Conservation (phyloP, 2,888 invertebrate species). For the Phoenoteleia sp. region DNA sequence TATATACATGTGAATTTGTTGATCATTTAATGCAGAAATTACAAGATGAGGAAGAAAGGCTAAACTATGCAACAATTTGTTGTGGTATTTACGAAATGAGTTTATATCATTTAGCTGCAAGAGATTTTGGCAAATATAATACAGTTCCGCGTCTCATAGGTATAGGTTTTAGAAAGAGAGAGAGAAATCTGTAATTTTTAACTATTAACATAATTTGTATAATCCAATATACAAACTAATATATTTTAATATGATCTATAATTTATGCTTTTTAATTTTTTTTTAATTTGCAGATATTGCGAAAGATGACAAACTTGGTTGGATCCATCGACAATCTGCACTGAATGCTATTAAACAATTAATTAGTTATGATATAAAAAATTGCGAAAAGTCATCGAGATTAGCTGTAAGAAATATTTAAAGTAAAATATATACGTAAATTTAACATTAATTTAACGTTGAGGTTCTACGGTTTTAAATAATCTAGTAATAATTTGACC, state of each 20-base stretch:
- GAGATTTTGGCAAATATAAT: slow-evolving; percentile 76
- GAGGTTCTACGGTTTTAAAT: no score
- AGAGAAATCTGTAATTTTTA: no score
- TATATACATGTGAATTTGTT: slow-evolving; percentile 77
- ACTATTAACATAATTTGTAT: no score
- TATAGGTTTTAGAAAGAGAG: no score
- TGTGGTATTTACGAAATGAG: slow-evolving; percentile 79
- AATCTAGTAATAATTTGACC: no score
- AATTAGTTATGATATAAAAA: slow-evolving; percentile 72
- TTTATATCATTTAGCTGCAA: slow-evolving; percentile 75
- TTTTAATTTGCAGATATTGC: slow-evolving; percentile 73
- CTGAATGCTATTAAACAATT: slow-evolving; percentile 78
- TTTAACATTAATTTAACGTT: no score
- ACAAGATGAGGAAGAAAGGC: slow-evolving; percentile 60
- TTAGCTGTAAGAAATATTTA: slow-evolving; percentile 75
- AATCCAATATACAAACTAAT: no score
- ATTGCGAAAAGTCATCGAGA: slow-evolving; percentile 75
- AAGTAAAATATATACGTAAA: no score
- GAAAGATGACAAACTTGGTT: slow-evolving; percentile 76
- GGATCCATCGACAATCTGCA: slow-evolving; percentile 77
- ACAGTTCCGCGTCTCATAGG: slow-evolving; percentile 70
- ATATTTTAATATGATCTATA: no score
- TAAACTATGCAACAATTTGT: slow-evolving; percentile 75
- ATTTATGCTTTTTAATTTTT: no score
- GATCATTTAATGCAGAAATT: slow-evolving; percentile 74